Conservation (phyloP, 2,888 invertebrate genomes). For the Dorcus parallelipipedus region DNA sequence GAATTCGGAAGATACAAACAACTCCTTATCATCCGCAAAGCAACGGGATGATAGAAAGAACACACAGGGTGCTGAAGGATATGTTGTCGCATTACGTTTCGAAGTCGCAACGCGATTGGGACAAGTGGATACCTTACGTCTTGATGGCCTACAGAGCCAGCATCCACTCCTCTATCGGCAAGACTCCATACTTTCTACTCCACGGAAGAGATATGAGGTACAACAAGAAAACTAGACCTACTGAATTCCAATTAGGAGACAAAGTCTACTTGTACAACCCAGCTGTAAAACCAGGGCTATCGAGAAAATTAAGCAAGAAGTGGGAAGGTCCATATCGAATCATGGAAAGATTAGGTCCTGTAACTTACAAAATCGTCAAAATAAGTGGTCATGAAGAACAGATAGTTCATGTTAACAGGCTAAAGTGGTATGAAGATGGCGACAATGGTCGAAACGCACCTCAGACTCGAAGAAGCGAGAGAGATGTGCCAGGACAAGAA, state of each 20-base stretch:
- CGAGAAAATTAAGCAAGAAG: not conserved
- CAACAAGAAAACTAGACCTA: too few relatives aligned
- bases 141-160: slow-evolving; percentile 4
- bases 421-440: too few relatives aligned
- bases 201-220: slow-evolving; percentile 24
- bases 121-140: too few relatives aligned
- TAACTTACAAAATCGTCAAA: too few relatives aligned
- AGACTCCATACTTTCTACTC: slow-evolving; percentile 26
- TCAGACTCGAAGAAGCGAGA: too few relatives aligned
- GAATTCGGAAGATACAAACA: slow-evolving; percentile 29
- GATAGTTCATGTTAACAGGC: too few relatives aligned
- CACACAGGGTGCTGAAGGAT: slow-evolving; percentile 31
- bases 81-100: slow-evolving; percentile 30
- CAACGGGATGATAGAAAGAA: slow-evolving; percentile 36
- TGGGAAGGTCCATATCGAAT: too few relatives aligned
- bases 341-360: too few relatives aligned
- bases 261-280: not conserved
- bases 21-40: slow-evolving; percentile 32
- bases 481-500: too few relatives aligned
- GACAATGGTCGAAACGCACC: too few relatives aligned
- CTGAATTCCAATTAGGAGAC: slow-evolving; percentile 15
- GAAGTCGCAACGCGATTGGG: slow-evolving; percentile 28
- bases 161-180: slow-evolving; percentile 22
- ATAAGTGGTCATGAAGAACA: too few relatives aligned
- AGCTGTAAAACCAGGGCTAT: not conserved